Percentiles rank a stretch among this genome's conserved stretches.
These are phyloP conservation scores for Salvelinus alpinus DNA, from an alignment of 2,113 vertebrate species.

Conservation along the genomic window DNA sequence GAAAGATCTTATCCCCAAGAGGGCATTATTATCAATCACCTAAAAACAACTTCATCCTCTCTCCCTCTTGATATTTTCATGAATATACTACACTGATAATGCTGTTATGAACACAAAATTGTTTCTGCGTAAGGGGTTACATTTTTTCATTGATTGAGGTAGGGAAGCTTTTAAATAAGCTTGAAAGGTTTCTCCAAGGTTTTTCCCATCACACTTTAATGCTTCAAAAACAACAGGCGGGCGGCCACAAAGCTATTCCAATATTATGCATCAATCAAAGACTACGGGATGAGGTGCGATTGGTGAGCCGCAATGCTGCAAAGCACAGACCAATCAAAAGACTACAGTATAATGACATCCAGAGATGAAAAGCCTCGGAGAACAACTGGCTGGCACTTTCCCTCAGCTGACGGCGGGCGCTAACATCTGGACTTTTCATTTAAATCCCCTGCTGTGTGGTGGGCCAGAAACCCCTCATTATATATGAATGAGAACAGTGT, in stretches of 20 bases:
- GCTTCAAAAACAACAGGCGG: conserved; percentile 9
- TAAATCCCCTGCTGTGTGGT: not conserved
- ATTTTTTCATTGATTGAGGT: conserved; percentile 7
- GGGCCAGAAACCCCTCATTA: conserved; percentile 5
- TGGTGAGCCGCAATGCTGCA: not conserved
- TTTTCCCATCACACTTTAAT: not conserved
- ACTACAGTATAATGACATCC: not conserved
- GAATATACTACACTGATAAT: no score
- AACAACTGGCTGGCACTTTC: not conserved
- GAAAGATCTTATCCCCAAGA: not conserved
- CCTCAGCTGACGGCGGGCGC: not conserved
- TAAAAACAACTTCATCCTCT: no score
- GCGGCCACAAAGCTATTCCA: not conserved
- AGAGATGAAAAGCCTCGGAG: conserved; percentile 5
- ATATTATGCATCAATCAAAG: conserved; percentile 9
- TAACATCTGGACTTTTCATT: conserved; percentile 29
- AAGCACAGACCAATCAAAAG: conserved; percentile 23
- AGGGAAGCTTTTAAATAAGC: conserved; percentile 13
- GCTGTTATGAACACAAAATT: not conserved
- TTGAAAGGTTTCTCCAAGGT: conserved; percentile 19
- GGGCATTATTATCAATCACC: no score
- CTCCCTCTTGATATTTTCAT: not conserved
- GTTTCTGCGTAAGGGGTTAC: not conserved
- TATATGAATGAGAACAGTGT: conserved; percentile 20
- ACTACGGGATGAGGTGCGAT: conserved; percentile 19